Percentiles rank a stretch among this genome's conserved stretches.
phyloP scores from a whole-genome alignment of 2,113 vertebrate species.

The Bungarus multicinctus region DNA sequence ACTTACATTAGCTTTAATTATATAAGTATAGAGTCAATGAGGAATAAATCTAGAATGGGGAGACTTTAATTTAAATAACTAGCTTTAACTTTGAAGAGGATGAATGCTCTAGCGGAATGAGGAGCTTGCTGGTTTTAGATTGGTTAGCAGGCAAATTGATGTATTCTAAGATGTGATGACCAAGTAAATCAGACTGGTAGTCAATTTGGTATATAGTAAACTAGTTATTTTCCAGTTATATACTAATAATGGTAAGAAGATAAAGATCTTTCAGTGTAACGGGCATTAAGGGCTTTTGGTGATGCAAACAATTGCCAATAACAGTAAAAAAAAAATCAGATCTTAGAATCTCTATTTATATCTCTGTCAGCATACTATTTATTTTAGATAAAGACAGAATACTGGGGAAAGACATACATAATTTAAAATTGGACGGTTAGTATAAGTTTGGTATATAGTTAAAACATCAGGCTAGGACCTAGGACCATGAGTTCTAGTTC shows the following conservation, averaged over 20 bases:
- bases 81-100: slow-evolving; percentile 23
- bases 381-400: background rate
- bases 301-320: background rate
- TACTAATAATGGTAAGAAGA: background rate
- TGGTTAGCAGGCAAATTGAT: background rate
- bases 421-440: background rate
- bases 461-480: background rate
- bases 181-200: background rate
- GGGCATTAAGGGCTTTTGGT: background rate
- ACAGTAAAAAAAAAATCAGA: background rate
- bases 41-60: slow-evolving; percentile 57
- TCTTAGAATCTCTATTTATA: background rate
- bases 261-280: background rate
- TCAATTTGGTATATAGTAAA: background rate
- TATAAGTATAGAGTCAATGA: slow-evolving; percentile 56
- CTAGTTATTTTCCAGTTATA: background rate
- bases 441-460: background rate
- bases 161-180: background rate
- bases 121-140: slow-evolving; percentile 11
- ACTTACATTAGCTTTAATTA: slow-evolving; percentile 61
- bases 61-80: slow-evolving; percentile 50
- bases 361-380: background rate
- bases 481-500: background rate
- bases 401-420: background rate
- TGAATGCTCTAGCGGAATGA: slow-evolving; percentile 23